phyloP scores from a whole-genome alignment of 1,140 invertebrate genomes.

The Coptotermes formosanus region DNA sequence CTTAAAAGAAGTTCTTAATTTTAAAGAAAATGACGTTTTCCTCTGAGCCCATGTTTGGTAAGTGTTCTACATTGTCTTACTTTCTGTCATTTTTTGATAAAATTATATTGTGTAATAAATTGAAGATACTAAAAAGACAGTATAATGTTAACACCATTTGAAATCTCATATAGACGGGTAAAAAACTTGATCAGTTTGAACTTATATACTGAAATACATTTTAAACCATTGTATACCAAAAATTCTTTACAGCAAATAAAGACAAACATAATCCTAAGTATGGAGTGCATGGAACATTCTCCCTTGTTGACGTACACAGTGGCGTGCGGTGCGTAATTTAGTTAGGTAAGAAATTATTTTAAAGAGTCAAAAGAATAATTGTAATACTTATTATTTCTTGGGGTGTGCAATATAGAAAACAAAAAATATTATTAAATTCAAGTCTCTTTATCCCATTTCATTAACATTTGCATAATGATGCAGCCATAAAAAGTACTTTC shows the following conservation, averaged over 20 bases:
- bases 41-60: not conserved
- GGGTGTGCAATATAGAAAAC: not conserved
- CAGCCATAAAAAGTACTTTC: slow-evolving; percentile 3
- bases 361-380: not conserved
- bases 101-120: too few relatives aligned
- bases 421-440: not conserved
- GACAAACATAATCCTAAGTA: not conserved
- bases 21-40: too few relatives aligned
- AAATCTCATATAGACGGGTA: too few relatives aligned
- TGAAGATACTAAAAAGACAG: too few relatives aligned
- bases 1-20: too few relatives aligned
- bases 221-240: not conserved
- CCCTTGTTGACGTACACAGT: not conserved
- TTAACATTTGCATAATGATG: not conserved
- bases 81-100: not conserved
- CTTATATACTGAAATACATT: too few relatives aligned
- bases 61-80: not conserved
- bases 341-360: not conserved
- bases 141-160: too few relatives aligned
- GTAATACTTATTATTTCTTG: not conserved
- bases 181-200: too few relatives aligned
- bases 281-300: not conserved
- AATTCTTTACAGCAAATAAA: not conserved
- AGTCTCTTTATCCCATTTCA: not conserved
- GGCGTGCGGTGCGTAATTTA: not conserved